phyloP scores from a whole-genome alignment of 2,888 invertebrate species.

The Sinotaia quadrata region DNA sequence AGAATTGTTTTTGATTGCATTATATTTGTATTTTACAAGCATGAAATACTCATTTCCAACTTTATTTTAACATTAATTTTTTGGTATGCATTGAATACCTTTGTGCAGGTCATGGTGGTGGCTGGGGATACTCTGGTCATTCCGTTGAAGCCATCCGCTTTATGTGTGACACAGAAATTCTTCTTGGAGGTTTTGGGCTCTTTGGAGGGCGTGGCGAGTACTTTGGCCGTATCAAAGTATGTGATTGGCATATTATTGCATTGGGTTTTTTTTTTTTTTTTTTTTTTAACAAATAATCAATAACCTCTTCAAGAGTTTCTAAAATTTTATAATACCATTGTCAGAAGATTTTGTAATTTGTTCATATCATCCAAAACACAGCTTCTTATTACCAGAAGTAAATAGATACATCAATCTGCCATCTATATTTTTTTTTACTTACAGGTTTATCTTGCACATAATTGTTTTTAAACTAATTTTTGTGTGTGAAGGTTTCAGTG shows the following conservation, averaged over 20 bases:
- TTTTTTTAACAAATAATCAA: not conserved
- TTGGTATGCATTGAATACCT: too few species aligned
- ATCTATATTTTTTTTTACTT: not conserved
- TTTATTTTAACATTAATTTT: too few species aligned
- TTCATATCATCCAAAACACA: too few species aligned
- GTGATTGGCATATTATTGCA: too few species aligned
- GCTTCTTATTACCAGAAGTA: too few species aligned
- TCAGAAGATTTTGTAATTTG: too few species aligned
- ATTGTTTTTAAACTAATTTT: too few species aligned
- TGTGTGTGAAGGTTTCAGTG: too few species aligned
- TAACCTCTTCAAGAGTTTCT: not conserved
- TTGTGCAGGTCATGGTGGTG: constrained; percentile 85
- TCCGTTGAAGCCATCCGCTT: constrained; percentile 97
- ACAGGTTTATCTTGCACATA: not conserved
- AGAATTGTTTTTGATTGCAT: too few species aligned
- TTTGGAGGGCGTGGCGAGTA: constrained; percentile 98
- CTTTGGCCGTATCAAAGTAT: constrained; percentile 86
- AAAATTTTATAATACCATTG: too few species aligned
- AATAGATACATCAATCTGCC: not conserved
- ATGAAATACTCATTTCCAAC: too few species aligned
- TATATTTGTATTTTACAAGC: too few species aligned
- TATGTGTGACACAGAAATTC: constrained; percentile 91
- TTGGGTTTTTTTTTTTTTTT: not conserved
- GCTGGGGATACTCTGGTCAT: constrained; percentile 98
- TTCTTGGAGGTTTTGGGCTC: constrained; percentile 92